Percentiles rank a stretch among this genome's conserved stretches.
These are phyloP conservation scores for Pao palembangensis DNA, from an alignment of 2,113 vertebrate species.

Conservation along the genomic window DNA sequence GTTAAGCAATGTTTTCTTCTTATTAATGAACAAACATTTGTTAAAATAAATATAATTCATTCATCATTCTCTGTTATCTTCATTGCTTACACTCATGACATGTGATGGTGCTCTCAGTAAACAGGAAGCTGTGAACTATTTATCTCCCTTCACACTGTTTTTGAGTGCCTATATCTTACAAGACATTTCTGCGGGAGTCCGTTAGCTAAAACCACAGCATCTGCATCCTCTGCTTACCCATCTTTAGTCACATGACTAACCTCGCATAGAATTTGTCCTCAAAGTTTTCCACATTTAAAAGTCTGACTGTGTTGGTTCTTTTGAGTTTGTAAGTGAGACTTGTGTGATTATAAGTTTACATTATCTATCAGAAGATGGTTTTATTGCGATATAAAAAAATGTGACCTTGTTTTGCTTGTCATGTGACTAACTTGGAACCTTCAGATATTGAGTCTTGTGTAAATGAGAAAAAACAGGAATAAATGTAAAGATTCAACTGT, in stretches of 20 bases:
- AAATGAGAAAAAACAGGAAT: too few relatives aligned
- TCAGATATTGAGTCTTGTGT: too few relatives aligned
- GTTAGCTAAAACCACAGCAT: slow-evolving; percentile 56
- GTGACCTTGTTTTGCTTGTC: too few relatives aligned
- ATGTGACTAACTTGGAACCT: too few relatives aligned
- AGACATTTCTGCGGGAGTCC: slow-evolving; percentile 22
- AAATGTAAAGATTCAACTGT: too few relatives aligned
- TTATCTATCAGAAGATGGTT: neutral
- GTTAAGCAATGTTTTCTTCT: neutral
- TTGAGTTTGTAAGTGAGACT: neutral
- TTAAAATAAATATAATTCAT: slow-evolving; percentile 31
- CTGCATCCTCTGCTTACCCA: slow-evolving; percentile 44
- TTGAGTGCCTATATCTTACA: slow-evolving; percentile 31
- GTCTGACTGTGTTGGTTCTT: too few relatives aligned
- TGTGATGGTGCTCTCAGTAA: slow-evolving; percentile 6
- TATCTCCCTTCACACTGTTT: slow-evolving; percentile 50
- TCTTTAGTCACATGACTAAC: slow-evolving; percentile 7
- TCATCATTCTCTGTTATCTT: slow-evolving; percentile 13
- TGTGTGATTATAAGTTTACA: neutral
- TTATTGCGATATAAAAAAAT: slow-evolving; percentile 8
- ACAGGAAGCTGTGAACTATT: slow-evolving; percentile 62
- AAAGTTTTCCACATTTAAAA: slow-evolving; percentile 10
- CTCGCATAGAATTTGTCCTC: neutral
- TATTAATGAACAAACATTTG: slow-evolving; percentile 26
- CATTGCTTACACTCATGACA: neutral